A percentile compares a stretch with the other conserved stretches of the same genome.
Conservation (phyloP, 1,140 invertebrate species). For the Pachypeltis micranthus region DNA sequence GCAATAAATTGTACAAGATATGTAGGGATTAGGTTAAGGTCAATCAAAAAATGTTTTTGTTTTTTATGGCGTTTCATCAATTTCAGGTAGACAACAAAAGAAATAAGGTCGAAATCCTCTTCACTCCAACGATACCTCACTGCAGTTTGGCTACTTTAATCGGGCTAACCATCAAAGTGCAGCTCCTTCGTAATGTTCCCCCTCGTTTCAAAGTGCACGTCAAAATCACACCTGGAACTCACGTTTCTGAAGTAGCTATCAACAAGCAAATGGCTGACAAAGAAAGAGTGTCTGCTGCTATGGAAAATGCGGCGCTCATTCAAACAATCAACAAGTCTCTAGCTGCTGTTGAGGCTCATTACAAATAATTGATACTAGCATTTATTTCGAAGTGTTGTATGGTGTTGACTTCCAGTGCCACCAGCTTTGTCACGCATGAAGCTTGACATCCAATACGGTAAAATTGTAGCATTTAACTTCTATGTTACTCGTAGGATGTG, state of each 20-base stretch:
- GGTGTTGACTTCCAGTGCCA: too few relatives aligned
- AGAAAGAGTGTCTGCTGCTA: conserved; percentile 90
- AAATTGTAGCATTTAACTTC: too few relatives aligned
- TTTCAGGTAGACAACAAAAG: conserved; percentile 51
- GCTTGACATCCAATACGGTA: too few relatives aligned
- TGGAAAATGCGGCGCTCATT: conserved; percentile 71
- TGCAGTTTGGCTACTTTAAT: conserved; percentile 99
- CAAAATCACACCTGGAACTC: conserved; percentile 81
- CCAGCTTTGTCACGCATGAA: too few relatives aligned
- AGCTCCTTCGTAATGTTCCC: conserved; percentile 77
- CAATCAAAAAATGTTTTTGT: neutral
- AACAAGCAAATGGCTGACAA: conserved; percentile 98
- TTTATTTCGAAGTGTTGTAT: too few relatives aligned
- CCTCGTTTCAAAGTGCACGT: conserved; percentile 80
- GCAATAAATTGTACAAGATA: too few relatives aligned
- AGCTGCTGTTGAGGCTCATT: neutral
- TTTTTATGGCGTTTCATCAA: neutral
- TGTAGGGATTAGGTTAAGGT: too few relatives aligned
- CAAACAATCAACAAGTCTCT: conserved; percentile 92
- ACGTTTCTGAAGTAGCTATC: conserved; percentile 79
- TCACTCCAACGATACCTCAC: conserved; percentile 97
- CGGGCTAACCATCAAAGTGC: conserved; percentile 75
- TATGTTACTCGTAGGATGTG: too few relatives aligned
- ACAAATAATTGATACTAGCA: too few relatives aligned
- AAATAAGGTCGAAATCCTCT: conserved; percentile 62